Base-by-base conservation (phyloP, 1,140 invertebrate species). In the Bombus sibiricus region DNA sequence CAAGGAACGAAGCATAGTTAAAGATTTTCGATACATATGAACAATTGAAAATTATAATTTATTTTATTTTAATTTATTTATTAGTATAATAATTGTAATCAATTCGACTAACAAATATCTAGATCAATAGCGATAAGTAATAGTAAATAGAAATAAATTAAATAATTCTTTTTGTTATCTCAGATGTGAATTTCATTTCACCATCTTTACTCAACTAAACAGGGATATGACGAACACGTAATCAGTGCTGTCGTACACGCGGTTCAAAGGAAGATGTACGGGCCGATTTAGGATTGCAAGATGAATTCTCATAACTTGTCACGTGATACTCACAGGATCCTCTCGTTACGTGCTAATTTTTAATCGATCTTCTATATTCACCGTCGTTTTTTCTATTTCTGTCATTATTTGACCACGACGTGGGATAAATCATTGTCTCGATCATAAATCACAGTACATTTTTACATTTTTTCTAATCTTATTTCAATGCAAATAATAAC, bases 251-350 rank as follows among this genome's bases (percentile, higher is more conserved):
- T 57, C 10, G n/a, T 5, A 34, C 57, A 85, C 71, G 32, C 76
- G 62, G 32, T 53, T 64, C 53, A 85, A 80, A 80, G 66, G n/a
- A 53, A 59, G 4, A 25, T 39, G 18, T 43, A 47, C 39, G 13
- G 32, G 47, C 32, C 66, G 71, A 85, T 53, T 59, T 76, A 76
- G 59, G 39, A 76, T 80, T 64, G 83, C 32, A 64, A 32, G 41
- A 72, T 72, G 83, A 80, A 85, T 80, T 53, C 47, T 53, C 64
- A 80, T 80, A 53, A 72, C 22, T 59, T 32, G 77, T 47, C 53
- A 85, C 34, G 13, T 57, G 76, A 85, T 80, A 80, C 68, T 47
- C 83, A 1, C 18, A 25, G 3, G 25, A 34, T 72, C 12, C 68
- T 39, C 57, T 18, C 32, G 57, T 72, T 32, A 28, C 34, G 13